Conservation (phyloP, 2,797 vertebrate genomes). For the Acridotheres tristis region DNA sequence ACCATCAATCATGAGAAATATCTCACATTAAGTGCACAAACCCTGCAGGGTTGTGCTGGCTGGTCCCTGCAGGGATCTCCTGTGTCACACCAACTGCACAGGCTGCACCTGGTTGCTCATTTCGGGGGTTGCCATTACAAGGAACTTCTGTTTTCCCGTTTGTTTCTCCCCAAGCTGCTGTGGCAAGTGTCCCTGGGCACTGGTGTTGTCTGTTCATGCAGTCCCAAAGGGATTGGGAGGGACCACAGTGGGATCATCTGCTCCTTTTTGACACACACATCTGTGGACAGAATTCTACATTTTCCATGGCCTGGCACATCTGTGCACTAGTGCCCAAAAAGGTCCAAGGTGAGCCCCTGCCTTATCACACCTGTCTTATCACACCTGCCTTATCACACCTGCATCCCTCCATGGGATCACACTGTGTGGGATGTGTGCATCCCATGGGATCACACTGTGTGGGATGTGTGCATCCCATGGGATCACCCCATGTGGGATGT, state of each 20-base stretch:
- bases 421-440: accelerated
- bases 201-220: not conserved
- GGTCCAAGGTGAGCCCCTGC: not conserved
- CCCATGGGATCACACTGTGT: accelerated
- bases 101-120: not conserved
- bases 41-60: not conserved
- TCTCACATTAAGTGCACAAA: not conserved
- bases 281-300: not conserved
- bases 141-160: not conserved
- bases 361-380: not conserved
- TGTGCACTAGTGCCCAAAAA: not conserved
- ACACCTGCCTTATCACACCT: not conserved
- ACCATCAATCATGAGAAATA: not conserved
- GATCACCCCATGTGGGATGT: accelerated
- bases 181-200: not conserved
- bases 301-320: accelerated
- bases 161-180: not conserved
- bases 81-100: not conserved
- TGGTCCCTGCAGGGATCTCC: not conserved
- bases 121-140: not conserved
- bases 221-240: not conserved
- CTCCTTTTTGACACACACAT: not conserved
- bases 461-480: not conserved
- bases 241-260: not conserved
- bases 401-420: not conserved